Evolutionary conservation across 2,888 invertebrate species (phyloP), one percentile per base, ranked within the genome.

Genomic region (Drosophila limbata): DNA sequence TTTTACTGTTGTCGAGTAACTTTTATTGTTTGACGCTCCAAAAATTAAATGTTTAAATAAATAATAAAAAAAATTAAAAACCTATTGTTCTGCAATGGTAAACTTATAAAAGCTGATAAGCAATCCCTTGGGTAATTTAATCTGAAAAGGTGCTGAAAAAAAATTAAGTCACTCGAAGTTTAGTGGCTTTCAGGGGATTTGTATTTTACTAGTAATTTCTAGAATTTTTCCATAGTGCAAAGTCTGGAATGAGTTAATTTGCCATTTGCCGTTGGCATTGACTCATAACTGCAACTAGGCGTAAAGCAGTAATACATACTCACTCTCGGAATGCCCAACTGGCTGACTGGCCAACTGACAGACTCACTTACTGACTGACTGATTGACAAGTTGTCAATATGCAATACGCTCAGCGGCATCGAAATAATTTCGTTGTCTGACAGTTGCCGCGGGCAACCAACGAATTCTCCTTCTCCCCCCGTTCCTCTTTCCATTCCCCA

Each of bases 381-480:
- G 65, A 51, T 17, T 42, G 77, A 69, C 69, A 60, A 70, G 45
- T 13, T 76, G 71, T 67, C 73, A 66, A 65, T 81, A 59, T 44
- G 67, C 59, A 25, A 28, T 51, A 40, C 56, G 39, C 37, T 52
- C 48, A 35, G 11, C 37, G 42, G 57, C 47, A 48, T 50, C 51
- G 60, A 73, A 63, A 65, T 69, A 57, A 63, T 71, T 85, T 60
- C 63, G 45, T 51, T 77, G 70, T 65, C 73, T 73, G 70, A 44
- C 69, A 42, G 55, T 42, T 19, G 50, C 55, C 28, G 40, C n/a
- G 45, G 40, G 61, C 52, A 25, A 28, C 33, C 25, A 63, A 9
- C 51, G 31, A 40, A 28, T 11, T 60, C 28, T 37, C 65, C 9
- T 25, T 19, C 11, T 1, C n/a, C 10, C 35, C 9, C 31, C 3